Percentiles rank a stretch among this genome's conserved stretches.
These are phyloP conservation scores for Tapirus indicus DNA, from an alignment of 2,797 vertebrate species.

Conservation along the genomic window DNA sequence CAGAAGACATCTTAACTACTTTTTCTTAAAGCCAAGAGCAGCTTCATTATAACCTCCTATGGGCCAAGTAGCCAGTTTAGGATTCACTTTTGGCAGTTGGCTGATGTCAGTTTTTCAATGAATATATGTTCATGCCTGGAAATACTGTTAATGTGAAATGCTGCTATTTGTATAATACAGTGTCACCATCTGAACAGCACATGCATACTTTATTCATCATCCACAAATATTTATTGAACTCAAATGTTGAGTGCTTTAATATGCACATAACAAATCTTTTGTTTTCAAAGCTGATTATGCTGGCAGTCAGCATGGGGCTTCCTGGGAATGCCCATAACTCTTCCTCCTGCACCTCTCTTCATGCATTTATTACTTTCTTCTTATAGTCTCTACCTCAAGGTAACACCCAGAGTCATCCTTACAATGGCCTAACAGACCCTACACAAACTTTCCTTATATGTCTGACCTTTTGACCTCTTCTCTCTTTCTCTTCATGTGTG, in stretches of 20 bases:
- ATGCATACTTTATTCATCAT: neutral
- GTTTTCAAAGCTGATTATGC: constrained; percentile 43
- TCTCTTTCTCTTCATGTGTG: neutral
- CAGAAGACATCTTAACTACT: constrained; percentile 60
- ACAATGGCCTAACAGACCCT: neutral
- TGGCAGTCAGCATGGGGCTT: neutral
- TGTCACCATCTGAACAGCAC: constrained; percentile 47
- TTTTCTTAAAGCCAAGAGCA: constrained; percentile 44
- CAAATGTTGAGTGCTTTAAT: neutral
- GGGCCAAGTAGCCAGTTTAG: neutral
- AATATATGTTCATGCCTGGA: constrained; percentile 41
- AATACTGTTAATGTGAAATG: neutral
- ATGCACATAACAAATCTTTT: neutral
- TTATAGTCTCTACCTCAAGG: neutral
- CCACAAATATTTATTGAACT: constrained; percentile 64
- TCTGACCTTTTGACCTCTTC: neutral
- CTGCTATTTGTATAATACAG: neutral
- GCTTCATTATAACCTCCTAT: neutral
- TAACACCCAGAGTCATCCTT: neutral
- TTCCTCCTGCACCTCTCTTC: neutral
- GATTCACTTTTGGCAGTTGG: constrained; percentile 58
- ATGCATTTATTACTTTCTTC: neutral
- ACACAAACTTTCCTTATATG: neutral
- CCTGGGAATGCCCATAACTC: neutral
- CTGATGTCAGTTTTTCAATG: constrained; percentile 27